Evolutionary conservation across 2,888 invertebrate species (phyloP).

Genomic region (Conus canariensis): DNA sequence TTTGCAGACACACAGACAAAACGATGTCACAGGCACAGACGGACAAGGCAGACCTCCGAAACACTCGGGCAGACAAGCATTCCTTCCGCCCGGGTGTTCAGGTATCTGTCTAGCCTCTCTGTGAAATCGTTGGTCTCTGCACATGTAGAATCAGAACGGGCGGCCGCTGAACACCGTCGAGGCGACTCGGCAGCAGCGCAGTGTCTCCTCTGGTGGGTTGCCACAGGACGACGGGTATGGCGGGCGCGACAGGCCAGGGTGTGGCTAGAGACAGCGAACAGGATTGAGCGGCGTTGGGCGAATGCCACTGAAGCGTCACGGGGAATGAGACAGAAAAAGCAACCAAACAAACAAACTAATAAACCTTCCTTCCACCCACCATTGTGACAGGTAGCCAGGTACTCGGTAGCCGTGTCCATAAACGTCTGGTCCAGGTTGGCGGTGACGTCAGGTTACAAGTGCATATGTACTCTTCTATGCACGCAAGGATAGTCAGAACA

Average conservation of each 20-base stretch:
- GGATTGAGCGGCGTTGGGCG: no score
- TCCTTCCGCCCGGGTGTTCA: no score
- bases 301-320: no score
- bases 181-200: no score
- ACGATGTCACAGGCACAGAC: background rate
- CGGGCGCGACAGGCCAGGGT: no score
- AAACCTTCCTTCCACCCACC: background rate
- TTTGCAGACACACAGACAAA: background rate
- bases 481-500: background rate
- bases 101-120: no score
- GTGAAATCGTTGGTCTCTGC: no score
- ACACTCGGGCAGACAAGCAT: background rate
- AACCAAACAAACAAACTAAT: background rate
- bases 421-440: slow-evolving; percentile 16
- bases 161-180: no score
- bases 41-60: background rate
- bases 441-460: background rate
- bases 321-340: background rate
- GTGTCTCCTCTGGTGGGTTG: no score
- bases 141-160: no score
- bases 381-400: background rate
- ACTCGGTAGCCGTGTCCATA: background rate
- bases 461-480: slow-evolving; percentile 9
- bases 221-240: no score
- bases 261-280: no score